Percentiles rank a stretch among this genome's conserved stretches.
These are phyloP conservation scores for Xiphorhynchus elegans DNA, from an alignment of 2,113 vertebrate genomes.

Conservation along the genomic window DNA sequence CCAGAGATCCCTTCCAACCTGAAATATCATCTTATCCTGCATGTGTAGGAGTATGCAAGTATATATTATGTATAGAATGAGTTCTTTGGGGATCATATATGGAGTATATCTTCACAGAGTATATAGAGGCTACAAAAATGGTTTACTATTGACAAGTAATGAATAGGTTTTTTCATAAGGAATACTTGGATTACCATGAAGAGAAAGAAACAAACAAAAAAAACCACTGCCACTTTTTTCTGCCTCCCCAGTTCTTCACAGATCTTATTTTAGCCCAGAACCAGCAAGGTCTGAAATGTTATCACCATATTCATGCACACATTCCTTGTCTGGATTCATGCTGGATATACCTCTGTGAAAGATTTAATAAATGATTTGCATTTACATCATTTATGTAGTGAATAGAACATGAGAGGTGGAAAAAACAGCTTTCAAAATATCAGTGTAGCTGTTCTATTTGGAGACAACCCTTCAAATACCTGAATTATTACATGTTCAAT, in stretches of 20 bases:
- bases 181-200: not conserved
- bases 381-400: slow-evolving; percentile 14
- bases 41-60: not conserved
- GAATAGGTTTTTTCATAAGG: not conserved
- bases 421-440: slow-evolving; percentile 9
- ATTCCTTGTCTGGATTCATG: not conserved
- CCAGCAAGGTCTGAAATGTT: not conserved
- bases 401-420: not conserved
- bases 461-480: slow-evolving; percentile 15
- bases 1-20: not conserved
- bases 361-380: slow-evolving; percentile 15
- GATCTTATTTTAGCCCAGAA: not conserved
- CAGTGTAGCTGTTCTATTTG: not conserved
- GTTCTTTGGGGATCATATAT: not conserved
- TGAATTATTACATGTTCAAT: not conserved
- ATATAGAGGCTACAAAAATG: not conserved
- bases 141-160: not conserved
- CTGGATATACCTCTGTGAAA: not conserved
- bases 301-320: not conserved
- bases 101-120: not conserved
- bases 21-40: not conserved
- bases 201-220: not conserved
- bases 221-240: not conserved
- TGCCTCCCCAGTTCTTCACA: not conserved
- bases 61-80: not conserved